Conservation (phyloP, 2,888 invertebrate species). For the Amblyteles armatorius region DNA sequence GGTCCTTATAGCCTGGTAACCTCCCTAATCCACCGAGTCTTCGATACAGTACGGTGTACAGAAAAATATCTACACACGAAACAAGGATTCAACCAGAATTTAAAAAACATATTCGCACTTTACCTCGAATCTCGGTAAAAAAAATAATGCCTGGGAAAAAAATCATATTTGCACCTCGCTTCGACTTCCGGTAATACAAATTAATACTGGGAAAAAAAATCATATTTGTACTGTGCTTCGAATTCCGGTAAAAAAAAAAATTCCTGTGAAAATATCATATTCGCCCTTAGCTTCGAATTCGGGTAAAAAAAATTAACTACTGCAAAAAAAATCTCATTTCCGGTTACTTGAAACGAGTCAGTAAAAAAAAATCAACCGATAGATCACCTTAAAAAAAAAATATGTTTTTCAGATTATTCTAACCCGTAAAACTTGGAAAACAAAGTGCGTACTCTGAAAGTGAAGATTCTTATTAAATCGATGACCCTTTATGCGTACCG, state of each 20-base stretch:
- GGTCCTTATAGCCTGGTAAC: constrained; percentile 68
- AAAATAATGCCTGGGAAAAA: neutral
- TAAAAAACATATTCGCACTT: neutral
- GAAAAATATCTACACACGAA: constrained; percentile 7
- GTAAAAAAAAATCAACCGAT: too few relatives aligned
- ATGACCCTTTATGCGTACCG: neutral
- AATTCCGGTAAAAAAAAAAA: too few relatives aligned
- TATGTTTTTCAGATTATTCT: neutral
- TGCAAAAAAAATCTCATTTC: too few relatives aligned
- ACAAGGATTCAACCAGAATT: neutral
- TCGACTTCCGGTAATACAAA: too few relatives aligned
- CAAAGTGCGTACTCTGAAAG: neutral
- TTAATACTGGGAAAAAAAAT: too few relatives aligned
- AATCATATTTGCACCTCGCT: too few relatives aligned
- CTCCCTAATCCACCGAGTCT: constrained; percentile 59
- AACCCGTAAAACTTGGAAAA: neutral
- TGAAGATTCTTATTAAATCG: constrained; percentile 27
- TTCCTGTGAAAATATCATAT: too few relatives aligned
- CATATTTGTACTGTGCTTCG: too few relatives aligned
- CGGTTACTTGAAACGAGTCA: too few relatives aligned
- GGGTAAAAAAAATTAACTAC: too few relatives aligned
- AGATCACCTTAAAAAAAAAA: neutral
- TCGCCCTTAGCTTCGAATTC: too few relatives aligned
- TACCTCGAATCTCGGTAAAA: neutral
- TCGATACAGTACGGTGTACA: constrained; percentile 10